Base-by-base conservation (phyloP, 2,113 vertebrate species). In the Promerops cafer region DNA sequence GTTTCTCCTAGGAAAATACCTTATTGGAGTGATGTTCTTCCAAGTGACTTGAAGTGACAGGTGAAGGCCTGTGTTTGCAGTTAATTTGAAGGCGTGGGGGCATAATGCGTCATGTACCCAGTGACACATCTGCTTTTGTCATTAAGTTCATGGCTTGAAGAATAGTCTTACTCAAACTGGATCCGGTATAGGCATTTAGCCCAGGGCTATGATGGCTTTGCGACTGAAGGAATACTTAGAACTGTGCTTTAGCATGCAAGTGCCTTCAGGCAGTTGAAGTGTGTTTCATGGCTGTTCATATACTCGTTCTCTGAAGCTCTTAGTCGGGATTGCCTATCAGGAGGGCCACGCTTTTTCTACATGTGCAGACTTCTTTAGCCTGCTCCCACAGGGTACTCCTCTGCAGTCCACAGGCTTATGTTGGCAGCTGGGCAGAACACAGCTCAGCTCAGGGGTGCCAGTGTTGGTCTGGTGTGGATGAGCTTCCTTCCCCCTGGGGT, bases 321-420 rank as follows among this genome's bases (percentile, higher is more conserved):
- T 52, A 14, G 11, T 19, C 13, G 22, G 45, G 60, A 35, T 92
- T 71, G 6, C 0, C 0, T 60, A 6, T 15, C 3, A 5, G 50
- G 76, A 80, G 56, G 26, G 26, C 16, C 28, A 2, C 1, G 4
- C 24, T 19, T 45, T 45, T 61, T 40, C 24, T 86, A 7, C 13
- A 4, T 0, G 1, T 1, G 3, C 3, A 6, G 64, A 70, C 42
- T 10, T 44, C 11, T 47, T 35, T 9, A 47, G 16, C 63, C 5
- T 0, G 0, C 20, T 83, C 13, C 40, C 1, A 0, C 11, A 44
- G 57, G n/a, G 11, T 37, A 2, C 18, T 18, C 52, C 16, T 52
- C 11, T 40, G 3, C 33, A 50, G 40, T 54, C 24, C 8, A 1
- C 5, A 14, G 57, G 27, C 28, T 75, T 22, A 6, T 19, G 17